Evolutionary conservation across 2,113 vertebrate genomes (phyloP).

Genomic region (Rhynchopsitta pachyrhyncha): DNA sequence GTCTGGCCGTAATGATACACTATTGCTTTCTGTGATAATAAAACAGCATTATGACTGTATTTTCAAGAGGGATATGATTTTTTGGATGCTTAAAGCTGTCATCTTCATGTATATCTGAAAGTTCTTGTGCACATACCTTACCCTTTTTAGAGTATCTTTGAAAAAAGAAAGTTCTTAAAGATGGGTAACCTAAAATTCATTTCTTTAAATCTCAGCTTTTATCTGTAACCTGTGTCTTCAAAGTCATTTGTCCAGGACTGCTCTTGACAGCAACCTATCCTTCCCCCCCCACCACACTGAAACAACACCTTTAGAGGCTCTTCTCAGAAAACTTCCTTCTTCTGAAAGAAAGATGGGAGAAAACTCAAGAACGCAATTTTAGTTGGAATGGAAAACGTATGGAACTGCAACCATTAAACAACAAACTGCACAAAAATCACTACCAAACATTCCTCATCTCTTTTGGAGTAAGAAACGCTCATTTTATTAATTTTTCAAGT

Average conservation of each 20-base stretch:
- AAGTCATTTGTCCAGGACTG: slow-evolving; percentile 22
- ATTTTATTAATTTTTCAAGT: not conserved
- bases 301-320: slow-evolving; percentile 45
- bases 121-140: slow-evolving; percentile 5
- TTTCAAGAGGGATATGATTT: not conserved
- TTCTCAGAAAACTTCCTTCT: slow-evolving; percentile 47
- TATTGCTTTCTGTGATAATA: not conserved
- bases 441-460: not conserved
- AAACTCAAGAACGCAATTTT: slow-evolving; percentile 42
- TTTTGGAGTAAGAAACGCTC: not conserved
- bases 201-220: not conserved
- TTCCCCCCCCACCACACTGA: slow-evolving; percentile 29
- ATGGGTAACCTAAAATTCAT: not conserved
- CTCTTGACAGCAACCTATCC: slow-evolving; percentile 41
- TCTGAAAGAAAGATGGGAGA: slow-evolving; percentile 63
- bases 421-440: not conserved
- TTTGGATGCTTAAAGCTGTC: not conserved
- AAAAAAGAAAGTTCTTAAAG: not conserved
- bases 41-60: not conserved
- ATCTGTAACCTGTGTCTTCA: slow-evolving; percentile 29
- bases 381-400: not conserved
- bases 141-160: not conserved
- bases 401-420: not conserved
- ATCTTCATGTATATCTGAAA: not conserved
- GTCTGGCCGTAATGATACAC: not conserved